Evolutionary conservation across 2,113 vertebrate genomes (phyloP).

Genomic region (Etheostoma cragini): DNA sequence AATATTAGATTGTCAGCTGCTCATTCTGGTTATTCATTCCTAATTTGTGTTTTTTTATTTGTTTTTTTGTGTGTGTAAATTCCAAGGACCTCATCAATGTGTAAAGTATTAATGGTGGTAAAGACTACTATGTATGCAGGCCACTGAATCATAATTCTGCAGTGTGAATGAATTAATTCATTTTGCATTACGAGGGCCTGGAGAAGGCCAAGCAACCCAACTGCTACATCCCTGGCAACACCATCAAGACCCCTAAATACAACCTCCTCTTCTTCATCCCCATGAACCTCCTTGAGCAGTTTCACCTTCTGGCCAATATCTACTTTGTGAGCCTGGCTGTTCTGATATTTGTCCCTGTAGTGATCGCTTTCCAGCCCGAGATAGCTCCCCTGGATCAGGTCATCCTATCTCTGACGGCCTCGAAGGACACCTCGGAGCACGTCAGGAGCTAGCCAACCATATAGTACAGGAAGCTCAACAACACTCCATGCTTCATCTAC

Average conservation of each 20-base stretch:
- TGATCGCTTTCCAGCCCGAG: slow-evolving; percentile 92
- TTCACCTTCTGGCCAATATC: slow-evolving; percentile 92
- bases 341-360: slow-evolving; percentile 91
- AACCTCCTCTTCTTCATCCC: slow-evolving; percentile 90
- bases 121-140: background rate
- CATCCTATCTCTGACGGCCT: slow-evolving; percentile 89
- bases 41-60: background rate
- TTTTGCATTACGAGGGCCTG: slow-evolving; percentile 84
- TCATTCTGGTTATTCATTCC: background rate
- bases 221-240: slow-evolving; percentile 84
- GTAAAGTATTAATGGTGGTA: background rate
- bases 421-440: slow-evolving; percentile 96
- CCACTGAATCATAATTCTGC: background rate
- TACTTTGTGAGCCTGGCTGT: slow-evolving; percentile 90
- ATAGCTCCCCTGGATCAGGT: too few species aligned
- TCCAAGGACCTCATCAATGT: background rate
- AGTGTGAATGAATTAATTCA: slow-evolving; percentile 49
- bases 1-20: slow-evolving; percentile 35
- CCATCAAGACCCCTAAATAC: slow-evolving; percentile 94
- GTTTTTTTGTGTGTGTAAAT: background rate
- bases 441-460: slow-evolving; percentile 86
- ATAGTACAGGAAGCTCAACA: slow-evolving; percentile 91
- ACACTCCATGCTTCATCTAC: slow-evolving; percentile 87
- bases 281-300: slow-evolving; percentile 92
- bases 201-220: slow-evolving; percentile 88